phyloP scores from a whole-genome alignment of 2,888 invertebrate genomes.

The Marasmarcha lunaedactyla region DNA sequence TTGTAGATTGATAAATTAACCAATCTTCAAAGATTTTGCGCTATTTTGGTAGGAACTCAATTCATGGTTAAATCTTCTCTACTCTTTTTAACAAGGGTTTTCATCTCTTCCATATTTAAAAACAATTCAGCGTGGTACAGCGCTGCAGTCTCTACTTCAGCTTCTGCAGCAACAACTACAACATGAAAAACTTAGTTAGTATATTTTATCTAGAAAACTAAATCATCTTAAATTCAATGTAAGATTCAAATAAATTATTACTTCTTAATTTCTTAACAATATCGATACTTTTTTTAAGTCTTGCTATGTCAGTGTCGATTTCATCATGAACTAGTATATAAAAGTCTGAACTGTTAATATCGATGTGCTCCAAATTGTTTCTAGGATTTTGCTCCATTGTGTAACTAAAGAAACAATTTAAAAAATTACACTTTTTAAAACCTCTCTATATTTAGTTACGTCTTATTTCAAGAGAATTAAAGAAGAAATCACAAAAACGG shows the following conservation, averaged over 20 bases:
- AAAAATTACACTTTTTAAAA: too few relatives aligned
- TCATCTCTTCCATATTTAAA: slow-evolving; percentile 29
- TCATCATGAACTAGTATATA: slow-evolving; percentile 28
- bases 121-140: slow-evolving; percentile 37
- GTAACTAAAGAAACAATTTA: too few relatives aligned
- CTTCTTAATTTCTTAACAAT: slow-evolving; percentile 29
- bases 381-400: not conserved
- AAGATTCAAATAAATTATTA: too few relatives aligned
- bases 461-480: too few relatives aligned
- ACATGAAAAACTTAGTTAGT: slow-evolving; percentile 1
- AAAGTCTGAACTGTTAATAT: slow-evolving; percentile 33
- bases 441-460: too few relatives aligned
- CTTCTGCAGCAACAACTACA: slow-evolving; percentile 38
- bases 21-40: too few relatives aligned
- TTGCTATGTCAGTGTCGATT: slow-evolving; percentile 31
- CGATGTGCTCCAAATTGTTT: slow-evolving; percentile 15
- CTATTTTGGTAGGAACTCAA: too few relatives aligned
- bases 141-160: slow-evolving; percentile 41
- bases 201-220: too few relatives aligned
- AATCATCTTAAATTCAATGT: too few relatives aligned
- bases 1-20: too few relatives aligned
- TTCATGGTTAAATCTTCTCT: too few relatives aligned
- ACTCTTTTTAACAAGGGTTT: slow-evolving; percentile 6
- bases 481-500: too few relatives aligned
- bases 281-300: slow-evolving; percentile 30